Evolutionary conservation across 2,113 vertebrate species (phyloP), one percentile per base, ranked within the genome.

Genomic region (Oxyruncus cristatus): DNA sequence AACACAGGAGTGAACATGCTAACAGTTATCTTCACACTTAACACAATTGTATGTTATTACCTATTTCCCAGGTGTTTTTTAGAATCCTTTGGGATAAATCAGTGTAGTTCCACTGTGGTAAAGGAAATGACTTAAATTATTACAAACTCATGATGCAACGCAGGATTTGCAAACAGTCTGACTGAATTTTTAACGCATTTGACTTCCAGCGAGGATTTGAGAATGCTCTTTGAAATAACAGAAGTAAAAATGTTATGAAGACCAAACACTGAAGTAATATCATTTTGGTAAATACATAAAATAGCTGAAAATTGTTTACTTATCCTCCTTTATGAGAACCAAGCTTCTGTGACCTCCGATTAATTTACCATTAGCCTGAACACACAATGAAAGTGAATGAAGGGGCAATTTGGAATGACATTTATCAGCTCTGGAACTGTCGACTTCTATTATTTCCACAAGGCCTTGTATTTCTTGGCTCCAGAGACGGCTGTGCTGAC

Each of bases 341-440:
- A 88, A 91, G 87, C 70, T 71, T 93, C 70, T 84, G 70, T 88
- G 88, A 90, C 74, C 95, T 95, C 95, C 12, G 44, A 97, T 97
- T 97, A 97, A 94, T 96, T 93, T 91, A 93, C 89, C 77, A 90
- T 96, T 97, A 97, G 87, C 93, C 94, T 95, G 84, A 95, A 66
- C 85, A 95, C 88, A 96, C 81, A 85, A 68, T 85, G 89, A 77
- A 91, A 94, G 74, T 92, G 85, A 96, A 97, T 72, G 82, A 96
- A 97, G 97, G 95, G 96, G 81, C 89, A 96, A 93, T 97, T 96
- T 93, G 91, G 89, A 96, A 93, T 97, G 97, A 93, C 97, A 96
- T 98, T 98, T 97, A 93, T 97, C 97, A 95, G 72, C 93, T 97
- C 94, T 92, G 92, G 82, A 97, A 68, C 95, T 95, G 91, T 97